Base-by-base conservation (phyloP, 2,113 vertebrate species). In the Proterorhinus semilunaris region DNA sequence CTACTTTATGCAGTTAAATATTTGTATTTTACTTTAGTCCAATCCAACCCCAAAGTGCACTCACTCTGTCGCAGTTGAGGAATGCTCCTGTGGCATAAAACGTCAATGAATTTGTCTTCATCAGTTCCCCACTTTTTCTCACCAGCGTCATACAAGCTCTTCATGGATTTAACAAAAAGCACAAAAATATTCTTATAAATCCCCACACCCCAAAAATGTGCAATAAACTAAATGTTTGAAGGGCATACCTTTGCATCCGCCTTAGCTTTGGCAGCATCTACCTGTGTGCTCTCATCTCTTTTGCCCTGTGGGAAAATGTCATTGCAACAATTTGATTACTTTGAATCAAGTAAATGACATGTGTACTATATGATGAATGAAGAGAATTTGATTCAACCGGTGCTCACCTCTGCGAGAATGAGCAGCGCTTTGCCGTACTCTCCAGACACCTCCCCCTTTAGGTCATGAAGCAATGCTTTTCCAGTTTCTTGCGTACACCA, bases 51-150 rank as follows among this genome's bases (percentile, higher is more conserved):
- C 21, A 15, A 44, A 15, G 2, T 68, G 7, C 17, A 67, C 87
- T 6, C 76, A 93, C 95, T 95, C 84, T 91, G 83, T 78, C 89
- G 92, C 53, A 95, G 91, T 15, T 95, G 95, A 16, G 93, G 86
- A 64, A 95, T 55, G 59, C 93, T 96, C 78, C 94, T 88, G 68
- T 92, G 84, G 87, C 93, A 94, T 62, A 95, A 81, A 81, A 95
- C 85, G 63, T 95, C 91, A 0, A 94, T 92, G 81, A 96, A 95
- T 52, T 90, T 93, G 27, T 66, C 91, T 81, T 96, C 94, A 46
- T 95, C 95, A 0, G 93, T 95, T 15, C 94, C 93, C 92, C 94
- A 95, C 66, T 80, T 91, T 75, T 96, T 95, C 87, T 97, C 92
- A 0, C 95, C 95, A 3, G 95, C 94, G 7, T 92, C 85, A 17